phyloP scores from a whole-genome alignment of 2,888 invertebrate species.

The Drosophila peninsularis region DNA sequence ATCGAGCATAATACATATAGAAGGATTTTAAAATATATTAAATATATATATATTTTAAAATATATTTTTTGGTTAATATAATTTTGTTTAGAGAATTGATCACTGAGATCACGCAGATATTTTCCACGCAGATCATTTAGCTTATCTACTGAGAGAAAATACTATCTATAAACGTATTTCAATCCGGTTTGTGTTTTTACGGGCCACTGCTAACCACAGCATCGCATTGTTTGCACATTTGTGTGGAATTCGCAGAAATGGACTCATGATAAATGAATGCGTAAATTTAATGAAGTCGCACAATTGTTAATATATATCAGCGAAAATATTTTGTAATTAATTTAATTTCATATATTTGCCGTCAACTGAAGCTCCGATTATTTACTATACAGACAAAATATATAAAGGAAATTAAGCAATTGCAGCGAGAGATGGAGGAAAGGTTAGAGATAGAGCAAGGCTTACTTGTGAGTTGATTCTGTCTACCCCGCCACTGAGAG shows the following conservation, averaged over 20 bases:
- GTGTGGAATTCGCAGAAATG: slow-evolving; percentile 57
- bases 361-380: background rate
- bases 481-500: background rate
- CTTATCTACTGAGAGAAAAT: background rate
- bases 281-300: slow-evolving; percentile 75
- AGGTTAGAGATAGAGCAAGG: background rate
- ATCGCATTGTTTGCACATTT: slow-evolving; percentile 55
- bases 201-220: slow-evolving; percentile 20
- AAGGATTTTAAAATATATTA: too few relatives aligned
- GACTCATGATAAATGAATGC: slow-evolving; percentile 64
- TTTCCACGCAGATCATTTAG: background rate
- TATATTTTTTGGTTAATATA: too few relatives aligned
- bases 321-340: slow-evolving; percentile 40
- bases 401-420: background rate
- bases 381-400: background rate
- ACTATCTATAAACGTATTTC: slow-evolving; percentile 2
- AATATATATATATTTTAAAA: too few relatives aligned
- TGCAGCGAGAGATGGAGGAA: background rate
- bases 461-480: background rate
- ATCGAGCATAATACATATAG: too few relatives aligned
- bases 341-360: slow-evolving; percentile 6
- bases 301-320: slow-evolving; percentile 60
- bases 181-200: background rate
- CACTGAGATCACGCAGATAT: background rate
- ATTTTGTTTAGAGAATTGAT: too few relatives aligned